Evolutionary conservation across 2,888 invertebrate species (phyloP).

Genomic region (Iselma pallidipennis): DNA sequence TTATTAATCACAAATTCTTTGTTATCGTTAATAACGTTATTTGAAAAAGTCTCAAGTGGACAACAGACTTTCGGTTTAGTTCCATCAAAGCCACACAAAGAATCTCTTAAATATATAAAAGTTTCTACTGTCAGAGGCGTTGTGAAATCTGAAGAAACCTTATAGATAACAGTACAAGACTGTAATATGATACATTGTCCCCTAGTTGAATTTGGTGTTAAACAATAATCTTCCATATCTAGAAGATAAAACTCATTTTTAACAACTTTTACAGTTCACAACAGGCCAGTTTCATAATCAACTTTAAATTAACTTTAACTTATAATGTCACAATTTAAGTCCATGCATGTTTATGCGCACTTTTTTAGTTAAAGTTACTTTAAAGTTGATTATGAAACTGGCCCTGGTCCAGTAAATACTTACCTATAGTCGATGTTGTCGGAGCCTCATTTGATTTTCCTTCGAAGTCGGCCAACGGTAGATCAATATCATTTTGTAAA

Average conservation of each 20-base stretch:
- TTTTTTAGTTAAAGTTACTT: no score
- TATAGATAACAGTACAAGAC: constrained; percentile 53
- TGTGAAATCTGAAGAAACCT: constrained; percentile 42
- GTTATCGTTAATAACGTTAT: no score
- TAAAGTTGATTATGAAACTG: no score
- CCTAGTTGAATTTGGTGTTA: constrained; percentile 51
- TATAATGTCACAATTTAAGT: no score
- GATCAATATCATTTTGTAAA: neutral
- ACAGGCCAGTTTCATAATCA: no score
- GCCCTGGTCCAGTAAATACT: neutral
- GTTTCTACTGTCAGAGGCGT: constrained; percentile 40
- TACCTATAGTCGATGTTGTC: no score
- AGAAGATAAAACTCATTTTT: neutral
- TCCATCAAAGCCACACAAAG: constrained; percentile 60
- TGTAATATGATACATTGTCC: constrained; percentile 58
- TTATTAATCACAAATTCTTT: no score
- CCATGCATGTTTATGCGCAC: no score
- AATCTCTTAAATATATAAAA: constrained; percentile 55
- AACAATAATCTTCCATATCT: constrained; percentile 45
- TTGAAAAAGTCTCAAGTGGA: constrained; percentile 17
- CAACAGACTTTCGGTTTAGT: constrained; percentile 60
- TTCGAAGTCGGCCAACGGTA: no score
- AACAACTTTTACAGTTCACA: neutral
- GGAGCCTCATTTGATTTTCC: no score
- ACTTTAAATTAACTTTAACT: no score